phyloP scores from a whole-genome alignment of 2,888 invertebrate species.

The Miltochrista miniata region DNA sequence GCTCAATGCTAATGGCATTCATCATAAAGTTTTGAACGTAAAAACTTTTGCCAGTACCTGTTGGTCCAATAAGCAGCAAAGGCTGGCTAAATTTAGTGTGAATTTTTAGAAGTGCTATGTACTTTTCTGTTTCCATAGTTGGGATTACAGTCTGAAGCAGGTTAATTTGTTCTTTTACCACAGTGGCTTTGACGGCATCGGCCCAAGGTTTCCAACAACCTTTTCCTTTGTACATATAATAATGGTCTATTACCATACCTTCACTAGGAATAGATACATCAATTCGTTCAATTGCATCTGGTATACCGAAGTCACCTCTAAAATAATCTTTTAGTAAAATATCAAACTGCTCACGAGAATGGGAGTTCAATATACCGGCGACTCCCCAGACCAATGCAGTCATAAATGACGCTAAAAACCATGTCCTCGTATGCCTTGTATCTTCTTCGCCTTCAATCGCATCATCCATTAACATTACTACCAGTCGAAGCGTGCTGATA shows the following conservation, averaged over 20 bases:
- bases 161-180: slow-evolving; percentile 84
- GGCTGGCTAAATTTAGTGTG: slow-evolving; percentile 89
- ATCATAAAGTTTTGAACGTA: slow-evolving; percentile 89
- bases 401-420: slow-evolving; percentile 91
- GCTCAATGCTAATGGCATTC: slow-evolving; percentile 86
- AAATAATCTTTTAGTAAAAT: slow-evolving; percentile 82
- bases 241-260: slow-evolving; percentile 91
- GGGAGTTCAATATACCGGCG: slow-evolving; percentile 90
- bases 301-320: slow-evolving; percentile 71
- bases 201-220: slow-evolving; percentile 95
- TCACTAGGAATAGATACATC: slow-evolving; percentile 91
- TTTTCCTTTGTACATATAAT: slow-evolving; percentile 91
- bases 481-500: slow-evolving; percentile 87
- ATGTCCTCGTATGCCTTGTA: slow-evolving; percentile 86
- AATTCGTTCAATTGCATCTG: slow-evolving; percentile 83
- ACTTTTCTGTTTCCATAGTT: slow-evolving; percentile 93
- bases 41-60: slow-evolving; percentile 94
- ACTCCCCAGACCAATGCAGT: slow-evolving; percentile 93
- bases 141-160: slow-evolving; percentile 91
- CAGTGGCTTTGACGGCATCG: slow-evolving; percentile 86
- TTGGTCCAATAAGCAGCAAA: slow-evolving; percentile 90
- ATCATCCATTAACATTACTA: slow-evolving; percentile 91
- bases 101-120: slow-evolving; percentile 88
- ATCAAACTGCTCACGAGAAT: slow-evolving; percentile 88
- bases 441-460: slow-evolving; percentile 89